Evolutionary conservation across 2,888 invertebrate species (phyloP), one percentile per base, ranked within the genome.

Genomic region (Mythimna lalbum): DNA sequence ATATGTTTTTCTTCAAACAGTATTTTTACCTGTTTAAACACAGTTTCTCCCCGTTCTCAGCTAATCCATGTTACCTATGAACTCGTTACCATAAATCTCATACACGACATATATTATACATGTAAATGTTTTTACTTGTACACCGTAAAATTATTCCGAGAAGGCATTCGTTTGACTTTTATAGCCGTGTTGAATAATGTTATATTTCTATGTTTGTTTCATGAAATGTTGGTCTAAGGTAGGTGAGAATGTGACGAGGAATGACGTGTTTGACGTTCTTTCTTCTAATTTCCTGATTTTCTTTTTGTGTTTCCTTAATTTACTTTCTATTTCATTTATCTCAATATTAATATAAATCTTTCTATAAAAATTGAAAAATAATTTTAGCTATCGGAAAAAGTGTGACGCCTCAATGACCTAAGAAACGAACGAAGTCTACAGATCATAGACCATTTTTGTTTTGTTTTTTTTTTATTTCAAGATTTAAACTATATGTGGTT

Each of bases 181-280:
- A 89, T 94, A 83, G 86, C 86, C 87, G 87, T 93, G 92, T 93
- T 93, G 94, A 95, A 93, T 93, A 90, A 93, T 94, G 92, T 91
- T 94, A 92, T 94, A 93, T 92, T 94, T 93, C 93, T 92, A 94
- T 92, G 89, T 88, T 49, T 69, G 82, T 81, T 87, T 87, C 87
- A 87, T 89, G 90, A 92, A 89, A 86, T 63, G 53, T 55, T 63
- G 23, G 50, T 43, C 2, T 68, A n/a, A 66, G 63, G 60, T 19
- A 55, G 64, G 76, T 80, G 56, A 68, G 49, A 63, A 63, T 63
- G 17, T 52, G 27, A 33, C 21, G 27, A 60, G 21, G 21, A 31
- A 49, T 36, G 10, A 57, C 2, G n/a, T 31, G 10, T 36, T 52
- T 31, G 5, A 36, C 17, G 43, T n/a, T n/a, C n/a, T n/a, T n/a